Percentiles rank a stretch among this genome's conserved stretches.
phyloP scores from a whole-genome alignment of 2,888 invertebrate species.

The Schizaphis graminum region DNA sequence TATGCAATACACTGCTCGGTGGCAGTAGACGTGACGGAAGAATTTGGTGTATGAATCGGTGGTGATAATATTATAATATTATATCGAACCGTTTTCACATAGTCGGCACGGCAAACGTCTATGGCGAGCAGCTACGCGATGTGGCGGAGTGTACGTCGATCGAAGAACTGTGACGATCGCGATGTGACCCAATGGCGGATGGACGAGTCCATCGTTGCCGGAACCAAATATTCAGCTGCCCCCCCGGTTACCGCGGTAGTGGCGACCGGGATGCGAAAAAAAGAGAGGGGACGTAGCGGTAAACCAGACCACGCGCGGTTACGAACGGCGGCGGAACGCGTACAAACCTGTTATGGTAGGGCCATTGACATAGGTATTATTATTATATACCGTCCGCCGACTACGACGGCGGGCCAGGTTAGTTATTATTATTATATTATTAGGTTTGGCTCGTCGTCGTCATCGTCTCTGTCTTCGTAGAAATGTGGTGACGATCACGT shows the following conservation, averaged over 20 bases:
- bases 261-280: not conserved
- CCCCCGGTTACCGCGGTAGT: not conserved
- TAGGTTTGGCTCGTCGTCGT: not conserved
- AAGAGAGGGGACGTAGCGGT: slow-evolving; percentile 4
- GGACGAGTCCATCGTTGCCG: slow-evolving; percentile 40
- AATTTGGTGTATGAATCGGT: not conserved
- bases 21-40: not conserved
- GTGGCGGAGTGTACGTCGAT: slow-evolving; percentile 67
- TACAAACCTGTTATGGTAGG: slow-evolving; percentile 63
- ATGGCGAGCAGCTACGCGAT: not conserved
- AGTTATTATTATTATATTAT: slow-evolving; percentile 6
- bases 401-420: not conserved
- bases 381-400: not conserved
- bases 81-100: slow-evolving; percentile 14
- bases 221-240: slow-evolving; percentile 23
- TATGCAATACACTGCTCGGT: not conserved
- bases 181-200: not conserved
- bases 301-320: not conserved
- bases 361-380: slow-evolving; percentile 57
- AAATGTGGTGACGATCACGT: not conserved
- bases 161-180: slow-evolving; percentile 67
- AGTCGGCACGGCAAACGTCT: not conserved
- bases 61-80: not conserved
- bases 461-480: not conserved
- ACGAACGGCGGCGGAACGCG: slow-evolving; percentile 23